Percentiles rank a stretch among this genome's conserved stretches.
Conservation (phyloP, 2,888 invertebrate genomes). For the Mesorhabditis spiculigera region DNA sequence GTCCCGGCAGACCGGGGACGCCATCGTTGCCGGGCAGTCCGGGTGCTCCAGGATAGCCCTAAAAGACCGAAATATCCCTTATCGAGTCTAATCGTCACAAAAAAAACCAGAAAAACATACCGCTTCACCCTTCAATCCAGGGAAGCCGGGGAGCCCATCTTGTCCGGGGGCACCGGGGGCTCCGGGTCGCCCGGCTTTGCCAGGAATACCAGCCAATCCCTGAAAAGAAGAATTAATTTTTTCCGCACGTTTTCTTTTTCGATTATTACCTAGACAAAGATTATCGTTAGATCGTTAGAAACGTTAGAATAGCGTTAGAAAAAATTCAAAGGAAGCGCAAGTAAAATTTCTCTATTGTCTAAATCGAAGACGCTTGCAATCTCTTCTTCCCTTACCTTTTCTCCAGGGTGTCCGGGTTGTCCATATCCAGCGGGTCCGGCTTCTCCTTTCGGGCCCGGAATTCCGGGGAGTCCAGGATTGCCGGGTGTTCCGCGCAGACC, state of each 20-base stretch:
- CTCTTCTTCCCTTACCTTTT: slow-evolving; percentile 27
- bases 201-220: slow-evolving; percentile 55
- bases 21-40: slow-evolving; percentile 51
- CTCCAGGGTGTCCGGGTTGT: slow-evolving; percentile 51
- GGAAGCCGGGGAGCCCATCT: slow-evolving; percentile 49
- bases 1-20: slow-evolving; percentile 66
- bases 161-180: slow-evolving; percentile 47
- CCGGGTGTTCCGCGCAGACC: slow-evolving; percentile 63
- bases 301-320: too few species aligned
- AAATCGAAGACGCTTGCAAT: background rate
- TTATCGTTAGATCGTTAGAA: too few species aligned
- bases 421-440: slow-evolving; percentile 51
- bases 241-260: too few species aligned
- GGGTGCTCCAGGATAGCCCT: slow-evolving; percentile 60
- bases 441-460: slow-evolving; percentile 54
- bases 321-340: background rate
- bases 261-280: too few species aligned
- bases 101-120: slow-evolving; percentile 58
- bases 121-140: slow-evolving; percentile 69
- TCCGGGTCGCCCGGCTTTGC: slow-evolving; percentile 53
- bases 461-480: slow-evolving; percentile 60
- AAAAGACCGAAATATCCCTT: slow-evolving; percentile 57
- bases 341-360: background rate
- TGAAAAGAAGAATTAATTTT: background rate
- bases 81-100: background rate